Evolutionary conservation across 2,888 invertebrate species (phyloP), one percentile per base, ranked within the genome.

Genomic region (Incurvaria masculella): DNA sequence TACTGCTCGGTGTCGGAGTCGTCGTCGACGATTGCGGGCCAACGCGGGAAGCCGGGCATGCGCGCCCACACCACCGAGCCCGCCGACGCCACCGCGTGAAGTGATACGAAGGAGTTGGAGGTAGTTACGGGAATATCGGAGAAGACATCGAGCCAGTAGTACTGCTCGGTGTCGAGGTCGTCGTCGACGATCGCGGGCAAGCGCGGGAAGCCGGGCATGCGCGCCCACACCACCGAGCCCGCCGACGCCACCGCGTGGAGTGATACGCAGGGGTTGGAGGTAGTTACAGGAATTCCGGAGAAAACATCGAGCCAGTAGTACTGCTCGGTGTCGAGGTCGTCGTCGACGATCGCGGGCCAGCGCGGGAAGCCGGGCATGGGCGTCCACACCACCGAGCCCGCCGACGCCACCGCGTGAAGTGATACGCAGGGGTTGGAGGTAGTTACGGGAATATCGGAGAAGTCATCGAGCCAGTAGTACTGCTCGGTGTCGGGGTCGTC

Each of bases 141-240:
- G 54, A 72, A 75, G 2, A 76, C 76, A 52, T 81, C 76, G 1
- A 82, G 64, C 82, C 82, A 83, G 59, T 81, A 84, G 60, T 71
- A 86, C 50, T 78, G 75, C 52, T 82, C 81, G 0, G 69, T 68
- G 52, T 86, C 83, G 0, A 86, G 86, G 56, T 83, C 83, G 59
- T 86, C 84, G 52, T 87, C 86, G 1, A 88, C 81, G 76, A 89
- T 84, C 2, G 82, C 87, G 2, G 88, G 88, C 87, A 87, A 88
- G 85, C 85, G 86, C 1, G 87, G 86, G 69, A 74, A 85, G 20
- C 84, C 84, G 0, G 65, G 55, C 52, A 83, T 54, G 33, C 72
- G 79, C 0, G 83, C 88, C 83, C 85, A 84, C 0, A 88, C 88
- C 38, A 88, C 55, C 17, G 86, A 85, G 1, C 88, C 88, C 4